phyloP scores from a whole-genome alignment of 2,797 vertebrate genomes.

The Spinus olivaceus region DNA sequence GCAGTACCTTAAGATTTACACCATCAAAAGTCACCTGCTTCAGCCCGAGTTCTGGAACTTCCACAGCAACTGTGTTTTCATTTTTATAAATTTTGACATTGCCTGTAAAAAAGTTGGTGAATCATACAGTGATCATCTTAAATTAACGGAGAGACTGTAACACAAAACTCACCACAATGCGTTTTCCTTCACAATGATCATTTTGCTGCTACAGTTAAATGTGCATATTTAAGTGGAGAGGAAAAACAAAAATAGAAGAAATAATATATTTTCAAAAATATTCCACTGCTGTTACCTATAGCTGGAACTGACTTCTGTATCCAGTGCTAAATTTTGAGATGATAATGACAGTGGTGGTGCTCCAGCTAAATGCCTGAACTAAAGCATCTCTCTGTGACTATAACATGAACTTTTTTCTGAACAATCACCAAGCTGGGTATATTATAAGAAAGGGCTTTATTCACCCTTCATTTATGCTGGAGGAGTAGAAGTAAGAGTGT shows the following conservation, averaged over 20 bases:
- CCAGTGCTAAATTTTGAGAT: background rate
- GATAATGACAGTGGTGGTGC: background rate
- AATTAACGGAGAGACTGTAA: background rate
- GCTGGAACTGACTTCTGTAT: background rate
- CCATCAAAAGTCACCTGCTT: conserved; percentile 48
- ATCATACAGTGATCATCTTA: background rate
- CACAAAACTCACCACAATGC: background rate
- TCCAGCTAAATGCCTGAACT: background rate
- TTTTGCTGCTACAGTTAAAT: background rate
- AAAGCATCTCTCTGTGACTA: background rate
- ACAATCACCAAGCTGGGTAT: background rate
- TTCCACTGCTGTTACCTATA: background rate
- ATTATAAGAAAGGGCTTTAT: background rate
- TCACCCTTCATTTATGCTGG: background rate
- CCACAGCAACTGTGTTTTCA: background rate
- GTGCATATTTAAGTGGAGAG: background rate
- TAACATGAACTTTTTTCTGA: background rate
- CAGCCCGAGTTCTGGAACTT: conserved; percentile 34
- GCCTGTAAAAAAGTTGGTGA: conserved; percentile 22
- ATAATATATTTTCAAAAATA: background rate
- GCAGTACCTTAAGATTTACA: conserved; percentile 42
- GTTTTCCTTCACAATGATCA: background rate
- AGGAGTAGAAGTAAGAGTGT: background rate
- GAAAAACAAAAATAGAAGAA: background rate
- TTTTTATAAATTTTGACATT: conserved; percentile 48